Conservation (phyloP, 2,113 vertebrate genomes). For the Spilogale gracilis region DNA sequence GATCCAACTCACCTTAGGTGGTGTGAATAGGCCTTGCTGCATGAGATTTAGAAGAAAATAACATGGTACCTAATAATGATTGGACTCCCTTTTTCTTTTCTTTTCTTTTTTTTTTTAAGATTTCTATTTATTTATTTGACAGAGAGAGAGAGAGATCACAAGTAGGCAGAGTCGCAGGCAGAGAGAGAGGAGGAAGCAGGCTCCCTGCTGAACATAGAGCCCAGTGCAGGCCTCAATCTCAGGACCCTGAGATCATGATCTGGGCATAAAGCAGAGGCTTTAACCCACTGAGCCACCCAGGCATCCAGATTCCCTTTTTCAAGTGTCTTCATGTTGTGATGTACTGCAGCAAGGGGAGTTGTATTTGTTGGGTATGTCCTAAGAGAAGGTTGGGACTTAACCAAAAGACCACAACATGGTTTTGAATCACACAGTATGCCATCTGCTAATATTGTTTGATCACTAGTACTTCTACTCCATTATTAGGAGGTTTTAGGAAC, state of each 20-base stretch:
- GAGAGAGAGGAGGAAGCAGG: too few relatives aligned
- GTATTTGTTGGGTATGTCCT: neutral
- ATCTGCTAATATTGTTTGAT: neutral
- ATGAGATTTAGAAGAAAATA: conserved; percentile 25
- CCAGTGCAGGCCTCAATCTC: too few relatives aligned
- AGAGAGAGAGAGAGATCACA: too few relatives aligned
- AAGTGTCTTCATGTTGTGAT: neutral
- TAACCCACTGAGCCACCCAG: too few relatives aligned
- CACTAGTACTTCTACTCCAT: neutral
- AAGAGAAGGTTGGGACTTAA: neutral
- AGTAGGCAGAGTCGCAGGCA: too few relatives aligned
- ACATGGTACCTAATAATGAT: neutral
- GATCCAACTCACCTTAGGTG: conserved; percentile 49
- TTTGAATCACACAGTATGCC: neutral
- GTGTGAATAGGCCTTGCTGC: neutral
- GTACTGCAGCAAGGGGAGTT: neutral
- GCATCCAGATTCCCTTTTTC: neutral
- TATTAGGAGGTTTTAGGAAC: neutral
- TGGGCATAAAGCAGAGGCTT: too few relatives aligned
- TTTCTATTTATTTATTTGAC: too few relatives aligned
- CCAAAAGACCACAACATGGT: neutral
- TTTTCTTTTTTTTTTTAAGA: too few relatives aligned
- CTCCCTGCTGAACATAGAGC: too few relatives aligned
- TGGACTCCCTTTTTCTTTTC: neutral
- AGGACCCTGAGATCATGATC: too few relatives aligned